Conservation (phyloP, 1,140 invertebrate genomes). For the Papilio machaon region DNA sequence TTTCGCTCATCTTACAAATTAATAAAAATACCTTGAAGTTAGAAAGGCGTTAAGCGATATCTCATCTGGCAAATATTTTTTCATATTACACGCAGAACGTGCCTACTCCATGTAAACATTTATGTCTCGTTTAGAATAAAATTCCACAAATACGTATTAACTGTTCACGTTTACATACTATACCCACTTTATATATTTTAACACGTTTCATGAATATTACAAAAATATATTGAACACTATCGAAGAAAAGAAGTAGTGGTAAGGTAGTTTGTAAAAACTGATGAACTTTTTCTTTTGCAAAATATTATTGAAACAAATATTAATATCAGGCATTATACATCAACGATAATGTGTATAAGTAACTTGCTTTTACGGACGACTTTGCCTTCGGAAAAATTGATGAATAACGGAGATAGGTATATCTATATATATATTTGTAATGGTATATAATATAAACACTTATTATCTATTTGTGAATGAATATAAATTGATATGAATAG, state of each 20-base stretch:
- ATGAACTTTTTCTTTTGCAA: too few relatives aligned
- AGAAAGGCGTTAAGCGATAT: constrained; percentile 37
- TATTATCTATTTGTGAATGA: neutral
- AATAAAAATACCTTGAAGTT: constrained; percentile 36
- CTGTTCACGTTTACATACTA: neutral
- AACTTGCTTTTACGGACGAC: too few relatives aligned
- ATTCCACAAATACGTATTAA: neutral
- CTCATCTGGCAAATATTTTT: constrained; percentile 16
- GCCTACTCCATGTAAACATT: neutral
- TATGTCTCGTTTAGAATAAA: neutral
- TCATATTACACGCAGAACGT: constrained; percentile 19
- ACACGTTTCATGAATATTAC: neutral
- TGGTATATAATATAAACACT: neutral
- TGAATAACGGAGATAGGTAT: neutral
- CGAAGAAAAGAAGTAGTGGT: too few relatives aligned
- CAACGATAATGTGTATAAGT: neutral
- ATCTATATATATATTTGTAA: too few relatives aligned
- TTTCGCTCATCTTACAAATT: neutral
- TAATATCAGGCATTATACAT: neutral
- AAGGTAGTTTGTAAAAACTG: too few relatives aligned
- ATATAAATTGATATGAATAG: constrained; percentile 19
- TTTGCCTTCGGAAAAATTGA: neutral
- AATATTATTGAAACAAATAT: neutral
- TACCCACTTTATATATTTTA: neutral
- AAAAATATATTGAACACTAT: too few relatives aligned